Percentiles rank a stretch among this genome's conserved stretches.
Evolutionary conservation across 2,888 invertebrate species (phyloP).

Genomic region (Vanessa cardui): DNA sequence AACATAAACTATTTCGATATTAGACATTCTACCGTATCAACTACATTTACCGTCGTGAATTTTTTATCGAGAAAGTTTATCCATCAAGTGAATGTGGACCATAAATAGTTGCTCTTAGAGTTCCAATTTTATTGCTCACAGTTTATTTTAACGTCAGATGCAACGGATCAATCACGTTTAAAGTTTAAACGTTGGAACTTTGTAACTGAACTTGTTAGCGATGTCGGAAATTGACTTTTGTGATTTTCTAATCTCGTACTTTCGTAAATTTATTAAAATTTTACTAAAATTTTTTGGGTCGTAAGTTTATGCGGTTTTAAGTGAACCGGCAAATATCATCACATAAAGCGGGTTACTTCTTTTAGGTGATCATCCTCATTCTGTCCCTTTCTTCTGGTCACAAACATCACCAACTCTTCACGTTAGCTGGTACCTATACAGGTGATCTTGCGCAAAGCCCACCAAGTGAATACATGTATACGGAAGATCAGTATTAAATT

Average conservation of each 20-base stretch:
- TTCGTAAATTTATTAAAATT: background rate
- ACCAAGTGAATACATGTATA: no score
- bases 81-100: conserved; percentile 1
- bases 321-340: no score
- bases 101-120: background rate
- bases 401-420: no score
- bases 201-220: conserved; percentile 39
- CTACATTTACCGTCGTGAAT: conserved; percentile 1
- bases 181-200: conserved; percentile 39
- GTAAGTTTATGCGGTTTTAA: background rate
- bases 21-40: conserved; percentile 4
- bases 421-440: no score
- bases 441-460: no score
- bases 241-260: conserved; percentile 23
- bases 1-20: conserved; percentile 9
- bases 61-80: conserved; percentile 6
- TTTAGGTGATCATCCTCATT: no score
- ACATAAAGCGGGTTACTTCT: no score
- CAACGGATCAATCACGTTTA: conserved; percentile 37
- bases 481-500: no score
- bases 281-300: background rate
- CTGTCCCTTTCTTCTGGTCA: no score
- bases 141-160: conserved; percentile 20
- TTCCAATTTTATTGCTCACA: background rate
- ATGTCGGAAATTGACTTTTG: conserved; percentile 39